Conservation (phyloP, 2,113 vertebrate species). For the Anhinga anhinga region DNA sequence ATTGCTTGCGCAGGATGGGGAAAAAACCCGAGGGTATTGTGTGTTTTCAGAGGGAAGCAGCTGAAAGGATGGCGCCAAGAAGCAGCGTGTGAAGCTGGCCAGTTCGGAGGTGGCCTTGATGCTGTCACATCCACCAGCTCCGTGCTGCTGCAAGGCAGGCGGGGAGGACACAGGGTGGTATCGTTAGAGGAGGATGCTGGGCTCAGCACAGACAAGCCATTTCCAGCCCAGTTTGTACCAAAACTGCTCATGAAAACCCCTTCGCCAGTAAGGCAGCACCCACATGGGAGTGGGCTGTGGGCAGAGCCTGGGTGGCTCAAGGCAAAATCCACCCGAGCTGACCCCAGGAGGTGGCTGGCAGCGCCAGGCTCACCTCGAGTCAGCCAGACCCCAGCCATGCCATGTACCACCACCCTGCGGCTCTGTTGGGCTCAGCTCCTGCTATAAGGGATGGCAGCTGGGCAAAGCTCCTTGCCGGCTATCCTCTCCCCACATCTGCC, state of each 20-base stretch:
- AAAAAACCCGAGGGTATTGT: not conserved
- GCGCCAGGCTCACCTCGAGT: accelerated
- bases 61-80: not conserved
- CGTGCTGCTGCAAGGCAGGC: accelerated
- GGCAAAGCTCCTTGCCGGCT: not conserved
- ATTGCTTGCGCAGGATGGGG: not conserved
- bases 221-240: not conserved
- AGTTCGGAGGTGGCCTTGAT: not conserved
- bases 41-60: not conserved
- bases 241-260: accelerated
- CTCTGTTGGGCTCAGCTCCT: accelerated
- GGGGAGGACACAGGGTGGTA: not conserved
- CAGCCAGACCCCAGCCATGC: not conserved
- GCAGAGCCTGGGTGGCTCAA: not conserved
- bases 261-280: not conserved
- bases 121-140: not conserved
- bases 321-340: accelerated
- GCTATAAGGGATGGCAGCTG: not conserved
- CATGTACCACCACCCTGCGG: accelerated
- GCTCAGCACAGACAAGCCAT: not conserved
- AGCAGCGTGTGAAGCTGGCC: accelerated
- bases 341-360: not conserved
- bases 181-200: not conserved
- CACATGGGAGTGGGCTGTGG: accelerated
- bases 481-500: not conserved